Evolutionary conservation across 2,113 vertebrate genomes (phyloP).

Genomic region (Etia nguti): DNA sequence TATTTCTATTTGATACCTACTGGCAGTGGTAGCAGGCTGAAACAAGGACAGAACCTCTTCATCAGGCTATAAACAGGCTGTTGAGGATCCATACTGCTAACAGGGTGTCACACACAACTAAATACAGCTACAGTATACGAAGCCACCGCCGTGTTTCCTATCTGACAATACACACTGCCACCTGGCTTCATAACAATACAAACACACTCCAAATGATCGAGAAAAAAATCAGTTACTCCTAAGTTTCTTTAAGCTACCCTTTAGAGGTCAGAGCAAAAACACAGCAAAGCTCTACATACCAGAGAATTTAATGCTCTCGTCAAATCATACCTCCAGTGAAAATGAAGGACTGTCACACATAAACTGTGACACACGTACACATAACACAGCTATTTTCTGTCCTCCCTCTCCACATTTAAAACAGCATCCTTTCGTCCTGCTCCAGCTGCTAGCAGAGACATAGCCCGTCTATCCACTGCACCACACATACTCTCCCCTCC

Average conservation of each 20-base stretch:
- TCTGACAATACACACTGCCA: neutral
- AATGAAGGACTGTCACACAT: neutral
- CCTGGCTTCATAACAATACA: neutral
- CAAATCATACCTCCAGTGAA: neutral
- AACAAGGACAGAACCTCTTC: slow-evolving; percentile 83
- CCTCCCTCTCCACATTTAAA: slow-evolving; percentile 18
- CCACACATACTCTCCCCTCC: neutral
- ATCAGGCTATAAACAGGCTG: slow-evolving; percentile 74
- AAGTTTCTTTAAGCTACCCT: neutral
- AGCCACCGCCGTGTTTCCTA: neutral
- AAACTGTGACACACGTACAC: neutral
- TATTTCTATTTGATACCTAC: slow-evolving; percentile 70
- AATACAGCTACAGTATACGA: neutral
- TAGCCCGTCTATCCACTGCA: slow-evolving; percentile 1
- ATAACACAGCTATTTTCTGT: neutral
- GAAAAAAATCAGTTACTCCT: neutral
- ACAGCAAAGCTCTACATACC: neutral
- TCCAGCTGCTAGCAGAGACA: slow-evolving; percentile 18
- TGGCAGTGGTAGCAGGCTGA: slow-evolving; percentile 70
- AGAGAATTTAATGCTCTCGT: neutral
- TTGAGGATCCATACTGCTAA: slow-evolving; percentile 71
- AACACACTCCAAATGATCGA: neutral
- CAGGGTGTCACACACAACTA: neutral
- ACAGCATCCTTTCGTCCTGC: neutral
- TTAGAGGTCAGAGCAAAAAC: slow-evolving; percentile 22